Base-by-base conservation (phyloP, 2,797 vertebrate genomes). In the Helicolenus hilgendorfi region DNA sequence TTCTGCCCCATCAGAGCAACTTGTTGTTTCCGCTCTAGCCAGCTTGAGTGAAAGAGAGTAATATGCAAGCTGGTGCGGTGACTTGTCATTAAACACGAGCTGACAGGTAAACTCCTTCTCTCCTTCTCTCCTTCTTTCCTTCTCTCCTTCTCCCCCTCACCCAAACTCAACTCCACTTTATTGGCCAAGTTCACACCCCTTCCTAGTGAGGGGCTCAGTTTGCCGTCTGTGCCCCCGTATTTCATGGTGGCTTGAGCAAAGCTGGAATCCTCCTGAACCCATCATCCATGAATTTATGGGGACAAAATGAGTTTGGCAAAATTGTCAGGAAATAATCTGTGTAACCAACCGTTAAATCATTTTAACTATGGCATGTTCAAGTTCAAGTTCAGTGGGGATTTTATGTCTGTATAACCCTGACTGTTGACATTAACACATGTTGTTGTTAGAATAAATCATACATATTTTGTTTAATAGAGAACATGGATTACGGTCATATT, bases 401-500 rank as follows among this genome's bases (percentile, higher is more conserved):
- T 64, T 22, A 73, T 72, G 26, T 72, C 22, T 69, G 36, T 63
- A 81, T 74, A 29, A 56, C 20, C 56, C 18, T 29, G n/a, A 69
- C 29, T 55, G 20, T 59, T 86, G 62, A 84, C 84, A 64, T 35
- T 33, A 91, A 89, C 71, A 75, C 72, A 78, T 69, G 35, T 26
- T 63, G 59, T 59, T 73, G n/a, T 79, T 78, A 18, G 35, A 72
- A 81, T 73, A 82, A 82, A 77, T 91, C 27, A 77, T 53, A 58
- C 27, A 63, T 71, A 85, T 90, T 81, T 85, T 71, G 55, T 79
- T 90, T 84, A 83, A 65, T 65, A 79, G 60, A 63, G 69, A 79
- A 78, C 49, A 81, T 64, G 22, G 69, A 81, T 89, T 72, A 83
- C 9, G 75, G 53, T 96, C 92, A 79, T 87, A 92, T 96, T 97